A percentile compares a stretch with the other conserved stretches of the same genome.
Evolutionary conservation across 2,113 vertebrate genomes (phyloP).

Genomic region (Tyto alba): DNA sequence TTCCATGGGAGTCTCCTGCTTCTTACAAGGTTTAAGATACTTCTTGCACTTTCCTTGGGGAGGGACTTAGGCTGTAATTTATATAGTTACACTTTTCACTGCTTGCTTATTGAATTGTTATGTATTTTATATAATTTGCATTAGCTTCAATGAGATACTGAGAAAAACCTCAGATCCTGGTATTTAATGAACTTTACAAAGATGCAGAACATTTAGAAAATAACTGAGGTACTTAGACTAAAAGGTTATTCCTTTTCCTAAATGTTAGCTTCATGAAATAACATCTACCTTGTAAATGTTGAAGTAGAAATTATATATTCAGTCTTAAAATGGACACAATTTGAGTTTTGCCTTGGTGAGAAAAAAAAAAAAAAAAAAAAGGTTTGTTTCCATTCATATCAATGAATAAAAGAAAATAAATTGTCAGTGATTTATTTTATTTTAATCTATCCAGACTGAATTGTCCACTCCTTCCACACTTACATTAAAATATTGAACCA

Average conservation of each 20-base stretch:
- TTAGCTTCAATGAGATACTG: neutral
- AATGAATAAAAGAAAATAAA: neutral
- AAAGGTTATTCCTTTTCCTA: neutral
- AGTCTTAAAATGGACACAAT: neutral
- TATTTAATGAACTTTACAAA: neutral
- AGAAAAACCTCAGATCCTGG: neutral
- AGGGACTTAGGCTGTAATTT: neutral
- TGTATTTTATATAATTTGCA: neutral
- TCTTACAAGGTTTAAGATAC: neutral
- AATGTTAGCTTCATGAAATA: neutral
- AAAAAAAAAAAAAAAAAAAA: neutral
- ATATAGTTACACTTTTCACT: neutral
- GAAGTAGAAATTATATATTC: neutral
- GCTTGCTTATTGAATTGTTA: neutral
- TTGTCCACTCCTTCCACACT: neutral
- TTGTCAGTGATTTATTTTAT: neutral
- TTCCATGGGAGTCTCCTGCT: neutral
- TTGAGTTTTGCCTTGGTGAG: fast-evolving
- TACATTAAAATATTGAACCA: fast-evolving
- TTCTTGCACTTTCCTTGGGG: neutral
- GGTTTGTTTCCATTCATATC: neutral
- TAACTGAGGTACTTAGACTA: neutral
- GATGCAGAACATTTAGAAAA: neutral
- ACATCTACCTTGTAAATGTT: neutral
- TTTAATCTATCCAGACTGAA: neutral